Percentiles rank a stretch among this genome's conserved stretches.
phyloP scores from a whole-genome alignment of 2,113 vertebrate species.

The Sceloporus undulatus region DNA sequence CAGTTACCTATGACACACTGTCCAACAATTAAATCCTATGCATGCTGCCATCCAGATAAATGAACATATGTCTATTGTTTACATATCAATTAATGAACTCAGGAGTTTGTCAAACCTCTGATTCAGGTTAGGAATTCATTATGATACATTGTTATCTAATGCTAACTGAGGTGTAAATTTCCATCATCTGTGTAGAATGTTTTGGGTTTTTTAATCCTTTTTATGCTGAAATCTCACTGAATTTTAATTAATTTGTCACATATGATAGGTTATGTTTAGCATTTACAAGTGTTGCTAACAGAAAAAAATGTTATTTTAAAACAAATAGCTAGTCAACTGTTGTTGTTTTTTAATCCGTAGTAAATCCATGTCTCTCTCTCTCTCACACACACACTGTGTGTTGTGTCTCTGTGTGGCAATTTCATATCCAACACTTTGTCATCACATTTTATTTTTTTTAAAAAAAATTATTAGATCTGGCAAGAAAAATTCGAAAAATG shows the following conservation, averaged over 20 bases:
- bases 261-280: background rate
- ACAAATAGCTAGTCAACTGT: too few relatives aligned
- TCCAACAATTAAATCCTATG: background rate
- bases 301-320: too few relatives aligned
- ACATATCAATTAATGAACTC: background rate
- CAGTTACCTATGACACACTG: too few relatives aligned
- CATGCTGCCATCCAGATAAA: background rate
- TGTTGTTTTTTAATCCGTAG: too few relatives aligned
- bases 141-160: background rate
- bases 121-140: background rate
- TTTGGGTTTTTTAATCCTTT: conserved; percentile 10
- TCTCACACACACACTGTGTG: background rate
- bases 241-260: conserved; percentile 26
- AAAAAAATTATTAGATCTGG: background rate
- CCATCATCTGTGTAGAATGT: background rate
- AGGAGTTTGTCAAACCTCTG: background rate
- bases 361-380: too few relatives aligned
- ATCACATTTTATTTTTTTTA: background rate
- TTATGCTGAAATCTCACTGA: conserved; percentile 2
- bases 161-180: background rate
- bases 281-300: background rate
- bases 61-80: background rate
- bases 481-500: background rate
- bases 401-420: background rate
- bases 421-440: background rate